A percentile compares a stretch with the other conserved stretches of the same genome.
Evolutionary conservation across 2,888 invertebrate species (phyloP).

Genomic region (Empis livida): DNA sequence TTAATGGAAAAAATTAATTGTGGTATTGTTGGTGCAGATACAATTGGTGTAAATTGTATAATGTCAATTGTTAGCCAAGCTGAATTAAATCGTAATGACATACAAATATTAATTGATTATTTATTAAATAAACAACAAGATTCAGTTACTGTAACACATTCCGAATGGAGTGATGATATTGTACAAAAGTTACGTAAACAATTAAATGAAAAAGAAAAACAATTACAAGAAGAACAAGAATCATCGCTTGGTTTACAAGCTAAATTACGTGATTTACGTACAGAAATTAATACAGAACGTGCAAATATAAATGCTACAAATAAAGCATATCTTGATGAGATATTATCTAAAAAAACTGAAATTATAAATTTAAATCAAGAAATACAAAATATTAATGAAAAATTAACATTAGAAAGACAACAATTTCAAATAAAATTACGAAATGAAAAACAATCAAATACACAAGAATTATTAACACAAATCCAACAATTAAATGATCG

Average conservation of each 20-base stretch:
- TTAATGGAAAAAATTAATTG: neutral
- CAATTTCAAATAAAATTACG: constrained; percentile 30
- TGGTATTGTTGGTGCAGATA: constrained; percentile 35
- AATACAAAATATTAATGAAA: constrained; percentile 27
- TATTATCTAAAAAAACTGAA: constrained; percentile 27
- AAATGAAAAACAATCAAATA: constrained; percentile 29
- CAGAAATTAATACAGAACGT: constrained; percentile 32
- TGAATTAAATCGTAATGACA: constrained; percentile 71
- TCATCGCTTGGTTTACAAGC: constrained; percentile 61
- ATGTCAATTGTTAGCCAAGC: constrained; percentile 66
- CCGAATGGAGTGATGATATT: constrained; percentile 84
- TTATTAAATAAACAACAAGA: constrained; percentile 80
- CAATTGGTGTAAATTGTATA: constrained; percentile 53
- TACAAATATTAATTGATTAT: constrained; percentile 79
- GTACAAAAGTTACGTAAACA: constrained; percentile 78
- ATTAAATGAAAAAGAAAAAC: constrained; percentile 73
- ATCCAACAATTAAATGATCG: constrained; percentile 22
- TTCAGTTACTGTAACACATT: constrained; percentile 53
- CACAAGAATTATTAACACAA: constrained; percentile 28
- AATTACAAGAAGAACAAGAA: constrained; percentile 59
- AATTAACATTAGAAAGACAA: constrained; percentile 27
- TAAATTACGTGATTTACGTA: constrained; percentile 66
- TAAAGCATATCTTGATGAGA: constrained; percentile 28
- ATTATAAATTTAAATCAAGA: constrained; percentile 26
- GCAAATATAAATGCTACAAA: constrained; percentile 27